Evolutionary conservation across 1,140 invertebrate genomes (phyloP), one percentile per base, ranked within the genome.

Genomic region (Atta texana): DNA sequence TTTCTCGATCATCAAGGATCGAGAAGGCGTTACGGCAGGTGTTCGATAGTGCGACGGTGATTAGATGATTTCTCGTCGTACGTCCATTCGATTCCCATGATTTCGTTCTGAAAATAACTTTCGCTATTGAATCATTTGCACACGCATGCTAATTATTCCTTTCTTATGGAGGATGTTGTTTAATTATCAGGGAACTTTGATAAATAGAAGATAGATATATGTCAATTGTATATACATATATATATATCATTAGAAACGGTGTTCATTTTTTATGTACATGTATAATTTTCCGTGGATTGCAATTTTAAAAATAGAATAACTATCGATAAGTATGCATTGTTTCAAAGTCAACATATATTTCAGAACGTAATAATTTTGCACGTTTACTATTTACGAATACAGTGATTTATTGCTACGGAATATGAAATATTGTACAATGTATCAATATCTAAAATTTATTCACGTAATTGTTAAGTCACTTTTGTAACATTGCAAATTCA

Each of bases 1-100:
- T 44, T n/a, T 89, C 55, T 44, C 49, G 80, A 86, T 88, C 86
- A 59, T 51, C 88, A 8, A 64, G 72, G 71, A 61, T 76, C 75
- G 64, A 21, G 59, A 57, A 49, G 77, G 16, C 72, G 59, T 21
- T 77, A 53, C 71, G 77, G 86, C 76, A 86, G 63, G 31, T 28
- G 55, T 51, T 75, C 68, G 49, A 39, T 24, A 21, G 3, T 34
- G 39, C 63, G 14, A 18, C 18, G 78, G 18, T 57, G 66, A 71
- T 57, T 24, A 57, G 51, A 31, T 28, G 53, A 49, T 72, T 31
- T 72, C 34, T 59, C 39, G 49, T 69, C 28, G n/a, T 8, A 55
- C 5, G 21, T 16, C 3, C 18, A 34, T 34, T 34, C 31, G 31
- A 71, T 81, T 81, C 3, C 51, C n/a, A 39, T 18, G 31, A 39